These are phyloP conservation scores for Dasysyrphus tricinctus DNA, from an alignment of 2,888 invertebrate genomes.

Conservation along the genomic window DNA sequence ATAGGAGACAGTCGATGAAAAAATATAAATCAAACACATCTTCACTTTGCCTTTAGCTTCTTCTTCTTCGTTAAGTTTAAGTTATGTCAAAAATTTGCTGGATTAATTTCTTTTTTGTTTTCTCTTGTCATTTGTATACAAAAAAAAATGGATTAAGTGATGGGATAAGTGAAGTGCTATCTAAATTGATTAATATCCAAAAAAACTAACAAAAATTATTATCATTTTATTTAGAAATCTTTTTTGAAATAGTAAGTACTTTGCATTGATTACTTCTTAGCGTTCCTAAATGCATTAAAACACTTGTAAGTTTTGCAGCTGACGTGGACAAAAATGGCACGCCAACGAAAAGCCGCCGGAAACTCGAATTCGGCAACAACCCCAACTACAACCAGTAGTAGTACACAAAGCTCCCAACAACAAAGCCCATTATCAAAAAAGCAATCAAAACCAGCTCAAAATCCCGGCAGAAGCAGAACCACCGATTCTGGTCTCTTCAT, in stretches of 20 bases:
- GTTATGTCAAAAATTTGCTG: not conserved
- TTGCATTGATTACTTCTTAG: not conserved
- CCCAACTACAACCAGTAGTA: constrained; percentile 67
- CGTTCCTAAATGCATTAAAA: too few species aligned
- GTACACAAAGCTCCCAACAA: constrained; percentile 64
- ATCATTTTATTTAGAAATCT: constrained; percentile 12
- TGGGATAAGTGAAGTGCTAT: constrained; percentile 10
- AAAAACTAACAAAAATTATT: constrained; percentile 34
- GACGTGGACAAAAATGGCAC: constrained; percentile 68
- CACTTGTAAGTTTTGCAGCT: constrained; percentile 31
- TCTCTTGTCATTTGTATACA: constrained; percentile 64
- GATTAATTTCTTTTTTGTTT: not conserved
- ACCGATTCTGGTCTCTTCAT: constrained; percentile 77
- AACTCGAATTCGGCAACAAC: constrained; percentile 56
- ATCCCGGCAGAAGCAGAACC: constrained; percentile 17
- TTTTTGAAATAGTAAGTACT: constrained; percentile 47
- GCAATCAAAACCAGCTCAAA: constrained; percentile 42
- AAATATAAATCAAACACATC: not conserved
- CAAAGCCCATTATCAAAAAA: constrained; percentile 65
- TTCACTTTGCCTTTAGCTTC: not conserved
- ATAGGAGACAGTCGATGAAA: not conserved
- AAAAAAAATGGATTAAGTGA: constrained; percentile 55
- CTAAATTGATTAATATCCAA: constrained; percentile 36
- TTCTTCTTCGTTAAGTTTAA: constrained; percentile 4
- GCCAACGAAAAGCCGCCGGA: constrained; percentile 62